Evolutionary conservation across 2,113 vertebrate species (phyloP), one percentile per base, ranked within the genome.

Genomic region (Perca fluviatilis): DNA sequence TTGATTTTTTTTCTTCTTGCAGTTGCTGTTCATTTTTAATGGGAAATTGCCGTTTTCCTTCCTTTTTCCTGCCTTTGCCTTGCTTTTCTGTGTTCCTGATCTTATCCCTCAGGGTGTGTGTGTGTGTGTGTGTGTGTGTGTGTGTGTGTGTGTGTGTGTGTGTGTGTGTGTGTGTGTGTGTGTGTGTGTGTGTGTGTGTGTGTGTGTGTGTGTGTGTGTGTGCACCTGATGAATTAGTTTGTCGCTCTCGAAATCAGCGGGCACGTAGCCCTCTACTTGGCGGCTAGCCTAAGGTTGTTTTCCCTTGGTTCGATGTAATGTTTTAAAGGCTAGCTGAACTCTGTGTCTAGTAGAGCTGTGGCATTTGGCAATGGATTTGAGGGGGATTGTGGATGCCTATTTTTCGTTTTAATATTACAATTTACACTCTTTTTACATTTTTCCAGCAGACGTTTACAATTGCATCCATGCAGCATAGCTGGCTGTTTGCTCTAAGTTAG

Each of bases 21-120:
- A 7, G 11, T 83, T 63, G 58, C 47, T 11, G 56, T 84, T 66
- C 23, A 82, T 75, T 73, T 83, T 83, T 77, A 70, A 82, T 90
- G 47, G 83, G 85, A 86, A 87, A 87, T 87, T 74, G 60, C 79
- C 25, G 49, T 79, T 85, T 88, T 90, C 82, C 90, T 84, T 81
- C 82, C 68, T 19, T 46, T 86, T 83, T 79, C 82, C 85, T 84
- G 79, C 79, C 56, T 80, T 83, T 74, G 36, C 73, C 56, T 49
- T 67, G 74, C 63, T 77, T 75, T 86, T 77, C 69, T 74, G 69
- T 68, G 70, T 82, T 88, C 82, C 77, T 33, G 78, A 88, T 87
- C 71, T 77, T 86, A 91, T 89, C 83, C 66, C 67, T 1, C n/a
- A 68, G 77, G 56, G 66, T 85, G 47, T 77, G 77, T 65, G 43